Conservation (phyloP, 2,888 invertebrate species). For the Maniola hyperantus region DNA sequence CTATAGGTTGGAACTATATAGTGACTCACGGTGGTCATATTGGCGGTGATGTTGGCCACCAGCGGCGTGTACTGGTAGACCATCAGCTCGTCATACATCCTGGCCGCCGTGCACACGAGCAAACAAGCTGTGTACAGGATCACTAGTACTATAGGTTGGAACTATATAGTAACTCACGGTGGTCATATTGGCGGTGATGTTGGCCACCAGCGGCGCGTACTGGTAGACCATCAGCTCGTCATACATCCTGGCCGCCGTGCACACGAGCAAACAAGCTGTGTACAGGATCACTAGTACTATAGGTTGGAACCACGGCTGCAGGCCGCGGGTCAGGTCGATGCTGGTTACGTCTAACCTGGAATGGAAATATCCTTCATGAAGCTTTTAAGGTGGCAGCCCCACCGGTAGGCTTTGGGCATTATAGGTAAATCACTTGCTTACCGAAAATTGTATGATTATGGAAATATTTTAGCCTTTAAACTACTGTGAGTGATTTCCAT, state of each 20-base stretch:
- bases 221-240: constrained; percentile 79
- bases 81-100: constrained; percentile 78
- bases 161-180: constrained; percentile 46
- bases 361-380: not conserved
- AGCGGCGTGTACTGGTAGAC: constrained; percentile 69
- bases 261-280: constrained; percentile 69
- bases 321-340: constrained; percentile 62
- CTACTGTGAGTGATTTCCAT: too few species aligned
- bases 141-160: too few species aligned
- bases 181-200: constrained; percentile 63
- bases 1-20: too few species aligned
- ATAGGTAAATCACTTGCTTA: too few species aligned
- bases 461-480: too few species aligned
- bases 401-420: too few species aligned
- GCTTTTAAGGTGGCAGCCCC: too few species aligned
- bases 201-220: constrained; percentile 60
- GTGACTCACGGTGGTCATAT: constrained; percentile 58
- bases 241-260: constrained; percentile 70
- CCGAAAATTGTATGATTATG: too few species aligned
- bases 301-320: constrained; percentile 75
- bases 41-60: constrained; percentile 61
- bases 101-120: constrained; percentile 68
- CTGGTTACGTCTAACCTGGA: constrained; percentile 71
- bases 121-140: constrained; percentile 71
- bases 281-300: constrained; percentile 74